Conservation (phyloP, 1,140 invertebrate species). For the Melitaea cinxia region DNA sequence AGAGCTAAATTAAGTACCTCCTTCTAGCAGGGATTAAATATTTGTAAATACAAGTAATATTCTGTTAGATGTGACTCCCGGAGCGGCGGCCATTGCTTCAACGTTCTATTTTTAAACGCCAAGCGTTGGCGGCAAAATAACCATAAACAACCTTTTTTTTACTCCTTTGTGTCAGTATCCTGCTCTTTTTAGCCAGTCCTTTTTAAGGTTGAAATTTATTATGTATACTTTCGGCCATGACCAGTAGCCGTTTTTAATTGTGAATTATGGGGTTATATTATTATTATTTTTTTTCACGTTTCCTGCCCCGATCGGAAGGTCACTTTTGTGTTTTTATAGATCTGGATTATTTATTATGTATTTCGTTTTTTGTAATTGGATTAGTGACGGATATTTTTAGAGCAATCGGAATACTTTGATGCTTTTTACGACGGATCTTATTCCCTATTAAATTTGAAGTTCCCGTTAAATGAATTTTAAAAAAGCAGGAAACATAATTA, state of each 20-base stretch:
- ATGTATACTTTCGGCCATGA: slow-evolving; percentile 76
- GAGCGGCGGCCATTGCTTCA: slow-evolving; percentile 43
- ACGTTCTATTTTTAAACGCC: slow-evolving; percentile 68
- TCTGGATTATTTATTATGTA: slow-evolving; percentile 58
- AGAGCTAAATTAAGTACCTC: too few relatives aligned
- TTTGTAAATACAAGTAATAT: not conserved
- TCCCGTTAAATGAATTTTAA: slow-evolving; percentile 10
- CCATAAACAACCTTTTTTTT: slow-evolving; percentile 74
- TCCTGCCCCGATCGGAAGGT: slow-evolving; percentile 71
- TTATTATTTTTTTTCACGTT: slow-evolving; percentile 48
- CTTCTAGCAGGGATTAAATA: too few relatives aligned
- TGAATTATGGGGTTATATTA: slow-evolving; percentile 74
- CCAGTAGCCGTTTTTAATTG: slow-evolving; percentile 80
- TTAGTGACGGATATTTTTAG: slow-evolving; percentile 55
- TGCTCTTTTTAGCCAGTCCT: slow-evolving; percentile 75
- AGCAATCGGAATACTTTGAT: slow-evolving; percentile 55
- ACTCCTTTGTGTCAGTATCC: slow-evolving; percentile 71
- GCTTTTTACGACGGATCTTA: slow-evolving; percentile 55
- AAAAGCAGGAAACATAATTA: slow-evolving; percentile 22
- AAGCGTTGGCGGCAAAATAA: slow-evolving; percentile 75
- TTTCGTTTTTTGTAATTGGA: slow-evolving; percentile 61
- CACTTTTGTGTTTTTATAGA: slow-evolving; percentile 69
- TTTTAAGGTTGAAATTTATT: slow-evolving; percentile 80
- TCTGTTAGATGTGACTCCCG: not conserved
- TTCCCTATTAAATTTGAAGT: too few relatives aligned